Base-by-base conservation (phyloP, 2,113 vertebrate species). In the Chunga burmeisteri region DNA sequence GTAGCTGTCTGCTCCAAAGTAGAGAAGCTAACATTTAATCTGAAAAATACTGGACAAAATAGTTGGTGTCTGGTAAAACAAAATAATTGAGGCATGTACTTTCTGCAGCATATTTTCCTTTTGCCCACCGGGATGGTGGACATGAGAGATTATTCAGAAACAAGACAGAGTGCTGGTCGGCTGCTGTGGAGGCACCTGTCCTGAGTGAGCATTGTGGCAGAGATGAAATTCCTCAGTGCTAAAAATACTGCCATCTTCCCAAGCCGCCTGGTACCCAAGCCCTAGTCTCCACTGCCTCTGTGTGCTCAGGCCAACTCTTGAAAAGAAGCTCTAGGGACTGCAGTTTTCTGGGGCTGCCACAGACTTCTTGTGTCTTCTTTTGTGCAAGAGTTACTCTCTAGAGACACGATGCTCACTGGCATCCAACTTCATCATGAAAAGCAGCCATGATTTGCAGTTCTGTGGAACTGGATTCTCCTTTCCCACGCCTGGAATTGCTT, bases 131-230 rank as follows among this genome's bases (percentile, higher is more conserved):
- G 50, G 55, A 72, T 93, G 94, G 88, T 78, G 85, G 59, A 92
- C 21, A 4, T 61, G 92, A 82, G 81, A 95, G 81, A 91, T 93
- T 66, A 89, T 70, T 81, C 67, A 90, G 90, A 92, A 95, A 83
- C 61, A 63, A 96, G 93, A 96, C 92, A 55, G 61, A n/a, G 1
- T 47, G 73, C 81, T 86, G 79, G 13, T 53, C 18, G 11, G 53
- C 40, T 95, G 78, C 88, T 88, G 66, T 78, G 67, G 36, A 81
- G 67, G 38, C 68, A 75, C 30, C 62, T 50, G 11, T 32, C 40
- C 27, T 46, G 47, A 61, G 32, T 68, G 16, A 25, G 12, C 26
- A 67, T 47, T 2, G 6, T 53, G 19, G 46, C 11, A 70, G 75
- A 70, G 90, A 58, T 75, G 92, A 75, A 92, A n/a, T 62, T 87